Conservation (phyloP, 2,888 invertebrate species). For the Epirrhoe tristata region DNA sequence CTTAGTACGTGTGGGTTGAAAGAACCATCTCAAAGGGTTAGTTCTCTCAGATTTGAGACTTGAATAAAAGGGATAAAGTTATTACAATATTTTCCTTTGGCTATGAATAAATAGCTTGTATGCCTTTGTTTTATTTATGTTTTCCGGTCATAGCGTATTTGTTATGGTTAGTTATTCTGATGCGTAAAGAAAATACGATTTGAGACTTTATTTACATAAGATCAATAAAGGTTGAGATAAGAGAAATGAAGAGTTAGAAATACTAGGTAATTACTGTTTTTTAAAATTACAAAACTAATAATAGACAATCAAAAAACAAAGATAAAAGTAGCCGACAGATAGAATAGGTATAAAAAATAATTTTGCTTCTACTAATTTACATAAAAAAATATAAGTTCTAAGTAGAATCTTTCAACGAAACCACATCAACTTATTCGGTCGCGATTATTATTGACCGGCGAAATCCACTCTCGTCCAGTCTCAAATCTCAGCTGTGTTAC, state of each 20-base stretch:
- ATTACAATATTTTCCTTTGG: conserved; percentile 11
- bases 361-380: background rate
- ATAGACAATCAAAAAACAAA: too few species aligned
- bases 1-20: conserved; percentile 21
- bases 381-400: background rate
- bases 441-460: conserved; percentile 32
- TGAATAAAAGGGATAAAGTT: conserved; percentile 7
- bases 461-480: conserved; percentile 41
- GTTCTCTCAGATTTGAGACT: conserved; percentile 6
- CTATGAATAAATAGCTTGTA: conserved; percentile 9
- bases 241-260: too few species aligned
- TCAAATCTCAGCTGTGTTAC: conserved; percentile 49
- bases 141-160: conserved; percentile 2
- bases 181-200: too few species aligned
- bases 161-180: background rate
- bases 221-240: too few species aligned
- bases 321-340: too few species aligned
- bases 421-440: conserved; percentile 16
- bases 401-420: conserved; percentile 6
- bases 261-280: too few species aligned
- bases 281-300: too few species aligned
- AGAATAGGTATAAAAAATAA: too few species aligned
- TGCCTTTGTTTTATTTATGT: conserved; percentile 8
- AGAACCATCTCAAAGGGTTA: conserved; percentile 20
- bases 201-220: too few species aligned